Conservation (phyloP, 2,888 invertebrate species). For the Cosmia trapezina region DNA sequence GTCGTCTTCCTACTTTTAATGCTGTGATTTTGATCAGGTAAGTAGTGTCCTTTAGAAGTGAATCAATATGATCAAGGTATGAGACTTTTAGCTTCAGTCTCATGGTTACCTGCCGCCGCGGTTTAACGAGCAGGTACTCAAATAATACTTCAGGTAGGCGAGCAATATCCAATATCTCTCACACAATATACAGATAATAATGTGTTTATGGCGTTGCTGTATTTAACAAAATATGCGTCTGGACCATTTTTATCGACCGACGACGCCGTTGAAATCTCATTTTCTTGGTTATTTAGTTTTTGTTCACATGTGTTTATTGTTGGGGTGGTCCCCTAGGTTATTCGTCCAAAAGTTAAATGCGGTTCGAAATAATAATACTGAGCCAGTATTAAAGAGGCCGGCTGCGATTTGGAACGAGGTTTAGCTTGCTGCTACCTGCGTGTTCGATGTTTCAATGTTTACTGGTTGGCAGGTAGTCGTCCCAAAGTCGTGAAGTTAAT, state of each 20-base stretch:
- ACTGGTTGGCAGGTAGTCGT: conserved; percentile 76
- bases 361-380: conserved; percentile 36
- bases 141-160: conserved; percentile 31
- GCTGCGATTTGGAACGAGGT: conserved; percentile 45
- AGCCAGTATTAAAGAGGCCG: conserved; percentile 35
- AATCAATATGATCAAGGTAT: conserved; percentile 1
- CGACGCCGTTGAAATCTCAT: not conserved
- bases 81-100: conserved; percentile 20
- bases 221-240: not conserved
- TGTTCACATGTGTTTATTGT: conserved; percentile 4
- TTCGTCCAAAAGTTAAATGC: conserved; percentile 16
- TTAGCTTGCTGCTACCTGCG: conserved; percentile 63
- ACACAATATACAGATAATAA: conserved; percentile 1
- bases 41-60: not conserved
- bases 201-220: not conserved
- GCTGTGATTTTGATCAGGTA: not conserved
- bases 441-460: conserved; percentile 60
- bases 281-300: not conserved
- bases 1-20: conserved; percentile 10
- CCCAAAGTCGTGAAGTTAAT: conserved; percentile 74
- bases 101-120: conserved; percentile 24
- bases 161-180: conserved; percentile 5
- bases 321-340: conserved; percentile 2
- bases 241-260: not conserved
- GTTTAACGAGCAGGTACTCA: conserved; percentile 37